Conservation (phyloP, 2,113 vertebrate species). For the Probosciger aterrimus region DNA sequence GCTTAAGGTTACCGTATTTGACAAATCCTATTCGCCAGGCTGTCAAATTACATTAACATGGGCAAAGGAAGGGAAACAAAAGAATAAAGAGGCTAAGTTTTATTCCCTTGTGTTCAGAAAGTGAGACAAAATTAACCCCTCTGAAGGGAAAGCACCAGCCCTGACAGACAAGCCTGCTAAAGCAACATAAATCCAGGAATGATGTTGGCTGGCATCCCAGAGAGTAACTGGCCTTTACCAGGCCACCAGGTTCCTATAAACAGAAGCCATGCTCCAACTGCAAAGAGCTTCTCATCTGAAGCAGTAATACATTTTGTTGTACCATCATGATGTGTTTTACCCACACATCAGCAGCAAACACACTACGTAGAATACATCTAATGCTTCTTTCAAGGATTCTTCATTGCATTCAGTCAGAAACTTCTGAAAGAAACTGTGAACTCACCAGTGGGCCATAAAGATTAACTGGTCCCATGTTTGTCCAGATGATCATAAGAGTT, state of each 20-base stretch:
- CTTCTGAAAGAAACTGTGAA: not conserved
- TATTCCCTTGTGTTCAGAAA: not conserved
- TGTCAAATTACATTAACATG: constrained; percentile 72
- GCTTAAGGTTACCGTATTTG: constrained; percentile 68
- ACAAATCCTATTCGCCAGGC: constrained; percentile 69
- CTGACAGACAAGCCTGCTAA: not conserved
- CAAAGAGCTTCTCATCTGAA: not conserved
- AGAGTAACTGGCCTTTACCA: not conserved
- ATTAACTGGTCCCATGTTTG: not conserved
- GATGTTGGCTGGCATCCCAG: not conserved
- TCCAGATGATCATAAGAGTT: not conserved
- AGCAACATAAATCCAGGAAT: not conserved
- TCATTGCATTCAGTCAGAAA: not conserved
- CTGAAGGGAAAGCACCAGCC: not conserved
- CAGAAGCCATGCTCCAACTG: not conserved
- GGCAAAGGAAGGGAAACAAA: constrained; percentile 7
- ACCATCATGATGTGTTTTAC: not conserved
- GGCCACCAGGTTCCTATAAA: not conserved
- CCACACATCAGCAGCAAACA: not conserved
- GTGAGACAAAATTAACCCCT: constrained; percentile 12
- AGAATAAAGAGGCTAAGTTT: constrained; percentile 16
- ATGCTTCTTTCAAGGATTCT: not conserved
- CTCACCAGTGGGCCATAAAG: not conserved
- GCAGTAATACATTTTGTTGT: not conserved
- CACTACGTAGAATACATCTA: not conserved